Evolutionary conservation across 30 jellyfish, hydroid and myxozoan species (phyloP), one percentile per base, ranked within the genome.

Genomic region (Hydra vulgaris): DNA sequence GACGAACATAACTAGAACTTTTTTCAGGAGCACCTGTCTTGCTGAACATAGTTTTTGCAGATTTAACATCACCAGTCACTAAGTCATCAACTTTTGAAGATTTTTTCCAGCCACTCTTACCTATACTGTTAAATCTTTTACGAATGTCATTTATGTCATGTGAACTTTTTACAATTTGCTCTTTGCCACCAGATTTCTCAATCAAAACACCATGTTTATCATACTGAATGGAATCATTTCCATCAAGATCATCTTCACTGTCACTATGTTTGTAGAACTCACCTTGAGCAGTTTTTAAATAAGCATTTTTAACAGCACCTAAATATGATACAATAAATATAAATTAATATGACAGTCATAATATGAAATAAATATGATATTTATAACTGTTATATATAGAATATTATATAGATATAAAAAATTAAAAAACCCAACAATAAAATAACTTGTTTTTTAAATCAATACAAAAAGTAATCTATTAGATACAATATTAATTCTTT

Each of bases 101-200:
- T 53, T 76, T 76, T 76, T 76, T 27, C 84, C 84, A 76, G 8
- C 25, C 23, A 8, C 23, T 22, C 0, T 76, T 27, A 19, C 84
- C 84, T 15, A 73, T 73, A 54, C 81, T 73, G 0, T 76, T 76
- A 19, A 76, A 76, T 15, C 84, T 21, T 76, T 27, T 80, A 8
- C 78, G 78, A n/a, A 76, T 76, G 79, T 76, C 27, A 19, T 27
- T 53, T 21, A 76, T 76, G 0, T 80, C 84, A 26, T 76, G 79
- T 18, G 84, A 12, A 53, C 84, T 76, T 18, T 25, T 53, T 20
- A 76, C 84, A 7, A 76, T 23, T 53, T 53, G 22, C 26, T n/a
- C 53, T 53, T 76, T 27, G 25, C 78, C 79, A 7, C 84, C 84
- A 1, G 55, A n/a, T 53, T 76, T 76, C 27, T 76, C 79, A 53